These are phyloP conservation scores for Trissolcus japonicus DNA, from an alignment of 2,888 invertebrate genomes.

Conservation along the genomic window DNA sequence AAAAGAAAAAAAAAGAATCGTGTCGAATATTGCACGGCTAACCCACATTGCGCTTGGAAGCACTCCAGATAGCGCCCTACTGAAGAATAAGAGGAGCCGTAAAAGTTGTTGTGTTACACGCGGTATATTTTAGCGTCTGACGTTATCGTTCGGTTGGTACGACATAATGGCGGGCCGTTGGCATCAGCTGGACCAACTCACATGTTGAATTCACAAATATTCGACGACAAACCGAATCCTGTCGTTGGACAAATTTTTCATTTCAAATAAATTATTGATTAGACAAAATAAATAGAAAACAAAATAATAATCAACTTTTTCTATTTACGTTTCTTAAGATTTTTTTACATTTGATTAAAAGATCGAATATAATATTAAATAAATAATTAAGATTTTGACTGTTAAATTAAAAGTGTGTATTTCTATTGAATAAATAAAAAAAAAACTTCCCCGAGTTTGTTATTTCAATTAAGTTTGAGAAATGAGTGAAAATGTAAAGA, in stretches of 20 bases:
- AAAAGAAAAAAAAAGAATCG: slow-evolving; percentile 11
- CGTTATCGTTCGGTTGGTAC: slow-evolving; percentile 4
- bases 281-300: no score
- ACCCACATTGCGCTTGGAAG: slow-evolving; percentile 71
- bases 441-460: no score
- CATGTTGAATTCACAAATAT: slow-evolving; percentile 2
- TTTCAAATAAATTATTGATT: neutral
- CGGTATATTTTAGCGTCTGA: neutral
- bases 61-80: slow-evolving; percentile 64
- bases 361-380: no score
- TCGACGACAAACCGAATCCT: neutral
- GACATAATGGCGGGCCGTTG: neutral
- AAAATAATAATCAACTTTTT: no score
- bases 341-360: no score
- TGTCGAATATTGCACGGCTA: slow-evolving; percentile 65
- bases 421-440: no score
- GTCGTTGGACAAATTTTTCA: neutral
- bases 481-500: no score
- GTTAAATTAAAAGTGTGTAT: no score
- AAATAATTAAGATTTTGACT: no score
- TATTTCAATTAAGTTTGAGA: no score
- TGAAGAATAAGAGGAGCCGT: slow-evolving; percentile 22
- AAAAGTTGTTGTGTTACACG: slow-evolving; percentile 5
- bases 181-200: neutral
- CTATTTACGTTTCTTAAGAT: no score